Evolutionary conservation across 2,888 invertebrate species (phyloP).

Genomic region (Bembecia ichneumoniformis): DNA sequence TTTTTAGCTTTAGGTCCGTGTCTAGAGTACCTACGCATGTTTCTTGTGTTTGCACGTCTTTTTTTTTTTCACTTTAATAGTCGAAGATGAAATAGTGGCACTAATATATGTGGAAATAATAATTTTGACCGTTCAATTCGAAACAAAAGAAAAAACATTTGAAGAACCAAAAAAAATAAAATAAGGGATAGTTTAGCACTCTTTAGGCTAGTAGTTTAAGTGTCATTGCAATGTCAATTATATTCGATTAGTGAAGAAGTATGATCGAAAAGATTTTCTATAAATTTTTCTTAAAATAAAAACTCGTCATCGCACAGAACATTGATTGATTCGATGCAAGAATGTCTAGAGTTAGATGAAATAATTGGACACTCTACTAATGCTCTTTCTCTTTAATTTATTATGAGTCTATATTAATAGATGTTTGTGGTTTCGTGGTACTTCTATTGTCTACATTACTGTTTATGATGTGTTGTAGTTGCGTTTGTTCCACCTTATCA

Average conservation of each 20-base stretch:
- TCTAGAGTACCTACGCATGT: conserved; percentile 52
- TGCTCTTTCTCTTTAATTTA: background rate
- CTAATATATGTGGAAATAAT: conserved; percentile 18
- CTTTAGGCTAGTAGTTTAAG: conserved; percentile 64
- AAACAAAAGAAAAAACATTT: conserved; percentile 12
- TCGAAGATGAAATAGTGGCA: conserved; percentile 10
- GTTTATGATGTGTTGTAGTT: conserved; percentile 25
- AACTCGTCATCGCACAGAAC: conserved; percentile 3
- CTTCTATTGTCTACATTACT: conserved; percentile 30
- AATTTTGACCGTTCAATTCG: conserved; percentile 29
- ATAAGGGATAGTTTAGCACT: conserved; percentile 65
- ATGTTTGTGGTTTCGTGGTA: conserved; percentile 39
- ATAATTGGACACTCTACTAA: background rate
- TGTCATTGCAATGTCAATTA: conserved; percentile 71
- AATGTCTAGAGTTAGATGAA: conserved; percentile 16
- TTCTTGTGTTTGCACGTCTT: conserved; percentile 42
- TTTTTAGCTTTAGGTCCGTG: conserved; percentile 30
- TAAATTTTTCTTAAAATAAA: conserved; percentile 42
- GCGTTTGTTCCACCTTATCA: conserved; percentile 8
- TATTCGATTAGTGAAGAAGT: conserved; percentile 65
- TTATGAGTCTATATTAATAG: conserved; percentile 29
- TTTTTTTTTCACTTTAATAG: conserved; percentile 7
- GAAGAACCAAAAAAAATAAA: conserved; percentile 55
- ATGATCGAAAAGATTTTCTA: conserved; percentile 62
- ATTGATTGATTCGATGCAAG: conserved; percentile 14